phyloP scores from a whole-genome alignment of 2,888 invertebrate genomes.

The Metopia argyrocephala region DNA sequence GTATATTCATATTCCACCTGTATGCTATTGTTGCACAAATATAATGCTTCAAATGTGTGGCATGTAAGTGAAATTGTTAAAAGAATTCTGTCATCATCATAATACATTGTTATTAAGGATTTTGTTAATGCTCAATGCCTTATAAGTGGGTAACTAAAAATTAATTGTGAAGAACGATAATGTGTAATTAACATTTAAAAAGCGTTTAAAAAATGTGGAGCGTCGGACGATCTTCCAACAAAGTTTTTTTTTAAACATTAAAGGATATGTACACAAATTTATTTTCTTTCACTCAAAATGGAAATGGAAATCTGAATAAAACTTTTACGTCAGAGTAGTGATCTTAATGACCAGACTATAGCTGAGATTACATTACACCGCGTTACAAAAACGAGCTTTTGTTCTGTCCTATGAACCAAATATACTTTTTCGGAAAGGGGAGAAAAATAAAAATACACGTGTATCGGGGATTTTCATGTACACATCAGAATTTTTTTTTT shows the following conservation, averaged over 20 bases:
- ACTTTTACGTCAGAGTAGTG: too few relatives aligned
- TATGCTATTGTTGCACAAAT: slow-evolving; percentile 42
- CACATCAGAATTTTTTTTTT: too few relatives aligned
- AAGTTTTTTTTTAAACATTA: background rate
- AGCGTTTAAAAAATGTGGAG: background rate
- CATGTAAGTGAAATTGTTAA: slow-evolving; percentile 1
- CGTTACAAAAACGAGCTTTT: too few relatives aligned
- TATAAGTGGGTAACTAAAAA: background rate
- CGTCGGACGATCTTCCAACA: background rate
- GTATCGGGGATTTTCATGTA: too few relatives aligned
- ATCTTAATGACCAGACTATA: too few relatives aligned
- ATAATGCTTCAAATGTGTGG: slow-evolving; percentile 10
- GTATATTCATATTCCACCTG: slow-evolving; percentile 47
- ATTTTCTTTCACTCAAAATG: too few relatives aligned
- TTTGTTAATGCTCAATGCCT: slow-evolving; percentile 1
- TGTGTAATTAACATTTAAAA: slow-evolving; percentile 12
- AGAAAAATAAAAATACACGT: too few relatives aligned
- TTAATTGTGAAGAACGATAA: slow-evolving; percentile 30
- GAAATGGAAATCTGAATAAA: too few relatives aligned
- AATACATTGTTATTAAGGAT: background rate
- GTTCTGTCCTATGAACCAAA: too few relatives aligned
- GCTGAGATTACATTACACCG: too few relatives aligned
- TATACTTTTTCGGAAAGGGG: too few relatives aligned
- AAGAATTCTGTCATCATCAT: background rate
- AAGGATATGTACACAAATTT: too few relatives aligned